Evolutionary conservation across 1,140 invertebrate species (phyloP).

Genomic region (Drosophila funebris): DNA sequence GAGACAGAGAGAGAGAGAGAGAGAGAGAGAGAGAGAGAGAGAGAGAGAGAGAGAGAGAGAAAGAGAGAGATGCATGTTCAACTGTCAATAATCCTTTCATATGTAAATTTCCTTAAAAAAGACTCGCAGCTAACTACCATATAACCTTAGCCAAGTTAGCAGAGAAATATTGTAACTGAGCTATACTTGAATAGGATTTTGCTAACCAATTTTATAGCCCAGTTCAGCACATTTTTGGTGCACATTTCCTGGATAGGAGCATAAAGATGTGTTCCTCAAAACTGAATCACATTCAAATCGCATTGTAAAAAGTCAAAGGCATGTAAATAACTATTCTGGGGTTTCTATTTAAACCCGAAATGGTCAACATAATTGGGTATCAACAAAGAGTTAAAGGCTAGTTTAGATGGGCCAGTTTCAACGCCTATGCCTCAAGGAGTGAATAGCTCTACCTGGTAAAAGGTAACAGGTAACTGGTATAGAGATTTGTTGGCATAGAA

Average conservation of each 20-base stretch:
- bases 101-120: background rate
- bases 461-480: conserved; percentile 9
- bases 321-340: background rate
- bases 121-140: no score
- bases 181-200: background rate
- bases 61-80: no score
- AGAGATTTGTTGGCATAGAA: conserved; percentile 21
- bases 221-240: conserved; percentile 11
- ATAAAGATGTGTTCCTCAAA: conserved; percentile 4
- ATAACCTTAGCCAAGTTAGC: background rate
- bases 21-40: no score
- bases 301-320: conserved; percentile 61
- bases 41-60: no score
- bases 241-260: conserved; percentile 20
- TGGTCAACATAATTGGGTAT: conserved; percentile 67
- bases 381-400: conserved; percentile 73
- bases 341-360: conserved; percentile 67
- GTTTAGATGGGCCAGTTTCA: conserved; percentile 37
- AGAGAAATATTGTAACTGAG: background rate
- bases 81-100: background rate
- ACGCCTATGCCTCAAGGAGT: conserved; percentile 34
- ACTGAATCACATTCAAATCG: conserved; percentile 12
- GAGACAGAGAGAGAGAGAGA: no score
- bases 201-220: background rate
- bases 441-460: conserved; percentile 15